These are phyloP conservation scores for Chelon auratus DNA, from an alignment of 2,797 vertebrate species.

Conservation along the genomic window DNA sequence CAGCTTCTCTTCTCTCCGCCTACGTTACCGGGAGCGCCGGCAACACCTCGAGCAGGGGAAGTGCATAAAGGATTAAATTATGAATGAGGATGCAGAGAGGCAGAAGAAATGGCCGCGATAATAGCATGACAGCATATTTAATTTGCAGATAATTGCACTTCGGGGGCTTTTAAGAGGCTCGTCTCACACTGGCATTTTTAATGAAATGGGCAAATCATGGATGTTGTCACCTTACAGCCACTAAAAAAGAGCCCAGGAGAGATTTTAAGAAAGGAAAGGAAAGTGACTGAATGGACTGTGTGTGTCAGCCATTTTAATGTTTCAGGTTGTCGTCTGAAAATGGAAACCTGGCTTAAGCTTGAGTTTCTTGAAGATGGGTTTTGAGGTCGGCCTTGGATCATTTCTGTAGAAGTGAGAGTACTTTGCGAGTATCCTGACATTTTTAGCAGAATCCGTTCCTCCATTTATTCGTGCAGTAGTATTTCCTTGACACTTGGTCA, in stretches of 20 bases:
- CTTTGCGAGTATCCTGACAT: too few relatives aligned
- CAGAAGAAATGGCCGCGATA: conserved; percentile 72
- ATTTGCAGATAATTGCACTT: conserved; percentile 77
- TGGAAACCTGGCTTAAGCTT: background rate
- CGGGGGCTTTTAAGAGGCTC: conserved; percentile 59
- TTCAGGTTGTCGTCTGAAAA: conserved; percentile 23
- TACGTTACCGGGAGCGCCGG: conserved; percentile 44
- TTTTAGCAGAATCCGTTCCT: background rate
- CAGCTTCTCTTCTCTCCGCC: conserved; percentile 19
- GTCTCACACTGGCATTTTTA: conserved; percentile 57
- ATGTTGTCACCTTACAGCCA: conserved; percentile 43
- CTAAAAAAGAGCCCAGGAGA: background rate
- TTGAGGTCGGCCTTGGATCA: background rate
- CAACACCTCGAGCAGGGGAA: conserved; percentile 60
- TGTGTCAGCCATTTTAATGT: conserved; percentile 15
- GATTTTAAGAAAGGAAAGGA: conserved; percentile 1
- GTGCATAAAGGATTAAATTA: conserved; percentile 79
- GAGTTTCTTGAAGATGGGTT: background rate
- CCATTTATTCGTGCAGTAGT: background rate
- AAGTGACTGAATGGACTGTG: conserved; percentile 21
- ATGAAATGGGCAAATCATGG: conserved; percentile 57
- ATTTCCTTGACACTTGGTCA: background rate
- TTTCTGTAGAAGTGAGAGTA: background rate
- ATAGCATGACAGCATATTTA: conserved; percentile 72
- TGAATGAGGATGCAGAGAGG: conserved; percentile 70